A percentile compares a stretch with the other conserved stretches of the same genome.
phyloP scores from a whole-genome alignment of 2,888 invertebrate species.

The Drosophila mayaguana region DNA sequence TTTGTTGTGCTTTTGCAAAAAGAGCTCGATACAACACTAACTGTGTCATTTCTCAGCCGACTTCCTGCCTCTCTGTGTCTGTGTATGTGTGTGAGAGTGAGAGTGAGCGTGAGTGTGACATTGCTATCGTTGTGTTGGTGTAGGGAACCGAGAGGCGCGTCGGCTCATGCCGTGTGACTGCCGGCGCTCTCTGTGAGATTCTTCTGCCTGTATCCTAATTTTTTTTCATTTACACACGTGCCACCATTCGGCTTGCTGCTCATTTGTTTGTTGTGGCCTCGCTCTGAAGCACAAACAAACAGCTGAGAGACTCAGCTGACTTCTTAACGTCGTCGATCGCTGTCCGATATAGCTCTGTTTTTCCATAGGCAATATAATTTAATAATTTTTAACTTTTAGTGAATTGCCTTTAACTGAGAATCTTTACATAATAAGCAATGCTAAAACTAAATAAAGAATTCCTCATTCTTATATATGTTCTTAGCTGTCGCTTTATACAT shows the following conservation, averaged over 20 bases:
- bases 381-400: neutral
- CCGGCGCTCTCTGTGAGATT: slow-evolving; percentile 6
- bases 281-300: neutral
- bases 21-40: slow-evolving; percentile 70
- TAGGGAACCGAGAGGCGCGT: slow-evolving; percentile 52
- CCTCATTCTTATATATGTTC: no score
- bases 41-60: slow-evolving; percentile 61
- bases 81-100: slow-evolving; percentile 14
- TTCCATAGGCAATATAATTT: neutral
- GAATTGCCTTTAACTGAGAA: neutral
- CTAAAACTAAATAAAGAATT: neutral
- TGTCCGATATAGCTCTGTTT: neutral
- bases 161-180: slow-evolving; percentile 55
- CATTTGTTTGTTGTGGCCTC: slow-evolving; percentile 20
- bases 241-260: slow-evolving; percentile 17
- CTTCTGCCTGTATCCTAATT: slow-evolving; percentile 8
- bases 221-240: slow-evolving; percentile 22
- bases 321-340: neutral
- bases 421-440: neutral
- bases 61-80: neutral
- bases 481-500: no score
- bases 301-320: neutral
- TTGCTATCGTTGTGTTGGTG: slow-evolving; percentile 33
- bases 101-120: slow-evolving; percentile 30
- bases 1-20: slow-evolving; percentile 52